Evolutionary conservation across 1,140 invertebrate genomes (phyloP).

Genomic region (Drosophila sturtevanti): DNA sequence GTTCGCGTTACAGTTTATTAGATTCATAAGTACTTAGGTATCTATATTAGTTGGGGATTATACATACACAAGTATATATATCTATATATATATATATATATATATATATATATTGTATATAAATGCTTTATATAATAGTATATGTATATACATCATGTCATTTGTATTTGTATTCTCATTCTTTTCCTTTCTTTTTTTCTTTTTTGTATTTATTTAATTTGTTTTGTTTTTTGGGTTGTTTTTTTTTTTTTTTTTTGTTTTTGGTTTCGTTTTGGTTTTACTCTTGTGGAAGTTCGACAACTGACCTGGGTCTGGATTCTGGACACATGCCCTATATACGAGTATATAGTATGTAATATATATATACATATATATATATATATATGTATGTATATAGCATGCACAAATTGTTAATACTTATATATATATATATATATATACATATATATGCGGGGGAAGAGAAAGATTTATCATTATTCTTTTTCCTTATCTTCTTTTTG

Average conservation of each 20-base stretch:
- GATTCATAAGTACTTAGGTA: constrained; percentile 58
- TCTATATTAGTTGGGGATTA: constrained; percentile 3
- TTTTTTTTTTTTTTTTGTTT: not conserved
- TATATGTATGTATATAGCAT: constrained; percentile 33
- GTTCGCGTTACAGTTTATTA: constrained; percentile 65
- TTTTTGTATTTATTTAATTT: constrained; percentile 1
- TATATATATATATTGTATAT: not conserved
- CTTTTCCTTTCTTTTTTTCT: no score
- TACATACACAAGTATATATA: not conserved
- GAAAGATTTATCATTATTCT: constrained; percentile 4
- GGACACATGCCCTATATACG: constrained; percentile 59
- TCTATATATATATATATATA: constrained; percentile 42
- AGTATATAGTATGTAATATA: constrained; percentile 22
- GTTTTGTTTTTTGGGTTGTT: constrained; percentile 14
- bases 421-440: constrained; percentile 22
- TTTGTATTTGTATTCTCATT: no score
- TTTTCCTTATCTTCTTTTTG: not conserved
- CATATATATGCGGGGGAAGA: constrained; percentile 19
- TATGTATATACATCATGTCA: constrained; percentile 7
- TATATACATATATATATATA: constrained; percentile 22
- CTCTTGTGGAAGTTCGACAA: constrained; percentile 74
- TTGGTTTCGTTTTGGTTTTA: constrained; percentile 24
- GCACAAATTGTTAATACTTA: constrained; percentile 49
- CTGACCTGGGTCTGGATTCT: constrained; percentile 71
- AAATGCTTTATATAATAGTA: constrained; percentile 4